Base-by-base conservation (phyloP, 2,888 invertebrate species). In the Schrankia costaestrigalis region DNA sequence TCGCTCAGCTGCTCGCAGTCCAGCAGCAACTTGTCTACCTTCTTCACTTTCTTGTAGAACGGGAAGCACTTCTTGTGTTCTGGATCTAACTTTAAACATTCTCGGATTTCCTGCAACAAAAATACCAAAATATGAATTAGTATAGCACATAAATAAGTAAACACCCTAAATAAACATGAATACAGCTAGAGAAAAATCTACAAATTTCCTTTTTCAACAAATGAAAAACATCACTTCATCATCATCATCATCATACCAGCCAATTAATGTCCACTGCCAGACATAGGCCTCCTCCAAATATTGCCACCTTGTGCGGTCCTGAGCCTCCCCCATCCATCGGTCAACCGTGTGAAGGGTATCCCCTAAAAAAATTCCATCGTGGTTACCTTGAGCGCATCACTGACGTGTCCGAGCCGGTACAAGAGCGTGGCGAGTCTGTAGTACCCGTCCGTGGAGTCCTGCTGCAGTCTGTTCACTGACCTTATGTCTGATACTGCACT, bases 31-130 rank as follows among this genome's bases (percentile, higher is more conserved):
- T 97, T 97, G 50, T 95, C 96, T 8, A 99, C 90, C 73, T 98
- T 97, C 74, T 97, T 97, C 17, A 99, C 89, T 73, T 95, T 96
- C 78, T 99, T 99, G 88, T 99, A 99, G 66, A 97, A 94, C 11
- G 95, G 93, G 80, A 97, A 97, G 79, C 99, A 99, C 60, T 94
- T 90, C 82, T 97, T 97, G 84, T 99, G 98, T 62, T 99, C 99
- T 0, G 98, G 98, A 79, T 99, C 99, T 23, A 98, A 87, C 73
- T 96, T 97, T 10, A 99, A 90, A 76, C 99, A 99, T 77, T 99
- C 98, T 11, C 99, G 93, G 48, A 99, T 94, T 81, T 98, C 97
- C 81, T 88, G 63, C 0, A 41, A 31, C 8, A 12, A 2, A 5
- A 2, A 19, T 1, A 12, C 18, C n/a, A 8, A 7, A 17, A 17